Base-by-base conservation (phyloP, 2,797 vertebrate species). In the Sebastes oblongus region DNA sequence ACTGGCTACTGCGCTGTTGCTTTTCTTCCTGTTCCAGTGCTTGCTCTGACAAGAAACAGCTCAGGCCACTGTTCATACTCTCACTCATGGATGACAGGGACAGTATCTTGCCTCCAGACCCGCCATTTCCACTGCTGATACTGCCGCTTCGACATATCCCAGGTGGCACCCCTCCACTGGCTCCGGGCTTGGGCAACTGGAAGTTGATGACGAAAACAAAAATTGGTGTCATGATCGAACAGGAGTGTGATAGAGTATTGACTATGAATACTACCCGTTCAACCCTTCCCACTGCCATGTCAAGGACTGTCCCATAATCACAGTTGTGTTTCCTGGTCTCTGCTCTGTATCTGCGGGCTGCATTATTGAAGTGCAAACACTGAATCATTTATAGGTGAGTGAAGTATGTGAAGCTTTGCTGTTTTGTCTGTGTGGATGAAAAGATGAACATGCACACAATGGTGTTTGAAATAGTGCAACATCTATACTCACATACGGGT, bases 71-170 rank as follows among this genome's bases (percentile, higher is more conserved):
- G 86, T 96, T 95, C 92, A 98, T 92, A 79, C 97, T 95, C 91
- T 98, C 97, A 34, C 96, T 98, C 89, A 93, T 92, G 93, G 97
- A 98, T 0, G 97, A 96, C 91, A 98, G 95, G 75, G 98, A 98
- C 91, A 98, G 91, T 88, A 98, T 97, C 94, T 92, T 93, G 77
- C 95, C 50, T 67, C 92, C 93, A 11, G 89, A 81, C 1, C 78
- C 71, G 0, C 85, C 70, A 7, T 72, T 77, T 16, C 83, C 87
- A 9, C 92, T 91, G 91, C 93, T 94, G 83, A 93, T 83, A 79
- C 95, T 95, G 61, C 93, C 89, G 79, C 93, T 95, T 50, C 94
- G 89, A 36, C 89, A 90, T 18, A 89, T 88, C 60, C 90, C 93
- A 1, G 93, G 91, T 0, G 89, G 84, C 3, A 29, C 76, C 52